Conservation (phyloP, 2,113 vertebrate species). For the Hyaena hyaena region DNA sequence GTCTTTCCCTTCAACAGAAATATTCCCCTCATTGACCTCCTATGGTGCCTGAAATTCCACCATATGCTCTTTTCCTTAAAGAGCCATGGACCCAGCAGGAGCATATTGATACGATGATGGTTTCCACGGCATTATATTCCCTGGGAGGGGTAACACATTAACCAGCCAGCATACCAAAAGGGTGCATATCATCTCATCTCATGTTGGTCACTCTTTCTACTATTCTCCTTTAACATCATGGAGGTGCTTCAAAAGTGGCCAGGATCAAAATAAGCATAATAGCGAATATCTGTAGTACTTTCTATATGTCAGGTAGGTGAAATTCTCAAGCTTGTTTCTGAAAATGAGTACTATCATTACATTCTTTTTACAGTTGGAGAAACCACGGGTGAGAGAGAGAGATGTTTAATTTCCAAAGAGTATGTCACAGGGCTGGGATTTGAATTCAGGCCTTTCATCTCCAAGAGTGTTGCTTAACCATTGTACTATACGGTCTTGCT, state of each 20-base stretch:
- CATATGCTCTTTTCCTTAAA: constrained; percentile 57
- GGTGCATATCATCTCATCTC: not conserved
- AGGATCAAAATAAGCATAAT: not conserved
- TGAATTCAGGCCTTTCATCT: not conserved
- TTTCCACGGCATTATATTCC: constrained; percentile 11
- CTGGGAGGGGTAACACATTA: constrained; percentile 36
- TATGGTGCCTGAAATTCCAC: constrained; percentile 61
- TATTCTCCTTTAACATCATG: not conserved
- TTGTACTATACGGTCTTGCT: not conserved
- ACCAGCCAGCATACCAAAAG: constrained; percentile 34
- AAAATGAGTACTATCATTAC: not conserved
- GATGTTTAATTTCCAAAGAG: not conserved
- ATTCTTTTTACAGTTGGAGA: not conserved
- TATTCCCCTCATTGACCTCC: constrained; percentile 60
- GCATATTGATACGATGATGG: constrained; percentile 46
- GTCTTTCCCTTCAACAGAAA: constrained; percentile 43
- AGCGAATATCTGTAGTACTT: not conserved
- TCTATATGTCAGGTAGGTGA: not conserved
- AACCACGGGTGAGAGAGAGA: not conserved
- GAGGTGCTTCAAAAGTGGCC: not conserved
- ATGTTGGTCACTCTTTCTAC: not conserved
- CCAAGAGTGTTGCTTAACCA: not conserved
- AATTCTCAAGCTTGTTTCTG: not conserved
- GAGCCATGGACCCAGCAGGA: constrained; percentile 54
- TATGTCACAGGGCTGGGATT: not conserved